Evolutionary conservation across 2,113 vertebrate genomes (phyloP).

Genomic region (Oreochromis spilurus): DNA sequence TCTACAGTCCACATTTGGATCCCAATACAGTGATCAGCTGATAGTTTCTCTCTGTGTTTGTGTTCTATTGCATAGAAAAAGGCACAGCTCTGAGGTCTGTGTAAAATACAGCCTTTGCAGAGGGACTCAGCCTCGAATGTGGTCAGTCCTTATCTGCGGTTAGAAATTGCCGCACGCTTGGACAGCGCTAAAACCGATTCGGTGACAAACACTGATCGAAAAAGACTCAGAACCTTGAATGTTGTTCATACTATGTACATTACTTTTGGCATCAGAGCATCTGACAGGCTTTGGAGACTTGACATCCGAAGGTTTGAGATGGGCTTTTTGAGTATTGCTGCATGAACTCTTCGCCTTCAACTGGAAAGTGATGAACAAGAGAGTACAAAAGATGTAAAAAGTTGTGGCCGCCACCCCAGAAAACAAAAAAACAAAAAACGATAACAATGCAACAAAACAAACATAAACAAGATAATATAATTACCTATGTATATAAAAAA

Average conservation of each 20-base stretch:
- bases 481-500: conserved; percentile 56
- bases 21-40: conserved; percentile 84
- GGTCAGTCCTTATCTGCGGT: neutral
- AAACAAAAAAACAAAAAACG: neutral
- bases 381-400: conserved; percentile 58
- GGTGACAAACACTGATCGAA: conserved; percentile 60
- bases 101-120: conserved; percentile 79
- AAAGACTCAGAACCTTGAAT: conserved; percentile 51
- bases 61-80: conserved; percentile 99
- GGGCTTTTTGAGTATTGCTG: conserved; percentile 67
- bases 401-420: conserved; percentile 9
- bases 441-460: conserved; percentile 45
- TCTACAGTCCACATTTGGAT: conserved; percentile 81
- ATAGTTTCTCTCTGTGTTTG: conserved; percentile 68
- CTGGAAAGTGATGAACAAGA: conserved; percentile 45
- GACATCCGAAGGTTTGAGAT: conserved; percentile 66
- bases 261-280: conserved; percentile 73
- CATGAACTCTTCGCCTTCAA: conserved; percentile 62
- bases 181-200: conserved; percentile 54
- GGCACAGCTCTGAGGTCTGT: conserved; percentile 98
- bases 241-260: conserved; percentile 65
- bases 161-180: neutral
- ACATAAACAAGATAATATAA: conserved; percentile 43
- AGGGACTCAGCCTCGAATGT: conserved; percentile 30
- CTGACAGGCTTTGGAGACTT: conserved; percentile 73